Conservation (phyloP, 2,113 vertebrate species). For the Saccopteryx bilineata region DNA sequence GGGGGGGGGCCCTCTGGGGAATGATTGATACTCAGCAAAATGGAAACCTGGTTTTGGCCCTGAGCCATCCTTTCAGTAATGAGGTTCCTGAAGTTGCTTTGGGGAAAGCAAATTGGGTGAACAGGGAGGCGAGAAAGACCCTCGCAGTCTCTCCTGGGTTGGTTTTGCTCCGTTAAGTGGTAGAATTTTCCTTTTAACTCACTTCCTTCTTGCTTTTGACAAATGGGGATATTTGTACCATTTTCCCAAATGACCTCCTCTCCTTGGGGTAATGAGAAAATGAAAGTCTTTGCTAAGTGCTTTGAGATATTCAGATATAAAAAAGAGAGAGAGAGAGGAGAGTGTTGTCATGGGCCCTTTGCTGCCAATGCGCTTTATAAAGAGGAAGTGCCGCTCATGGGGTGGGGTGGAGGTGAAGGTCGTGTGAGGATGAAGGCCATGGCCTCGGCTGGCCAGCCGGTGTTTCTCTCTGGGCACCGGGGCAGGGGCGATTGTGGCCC, state of each 20-base stretch:
- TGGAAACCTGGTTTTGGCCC: constrained; percentile 36
- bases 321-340: constrained; percentile 44
- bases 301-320: constrained; percentile 80
- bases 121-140: neutral
- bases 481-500: neutral
- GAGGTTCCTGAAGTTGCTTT: neutral
- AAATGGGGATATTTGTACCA: constrained; percentile 79
- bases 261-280: constrained; percentile 83
- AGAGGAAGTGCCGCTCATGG: constrained; percentile 62
- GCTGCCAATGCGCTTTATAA: constrained; percentile 59
- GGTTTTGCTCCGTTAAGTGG: constrained; percentile 62
- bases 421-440: neutral
- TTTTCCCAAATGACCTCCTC: constrained; percentile 82
- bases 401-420: constrained; percentile 64
- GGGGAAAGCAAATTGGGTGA: neutral
- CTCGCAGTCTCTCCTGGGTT: neutral
- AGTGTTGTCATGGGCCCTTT: constrained; percentile 62
- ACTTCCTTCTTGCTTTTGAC: constrained; percentile 77
- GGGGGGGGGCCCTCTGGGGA: neutral
- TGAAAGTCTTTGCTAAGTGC: constrained; percentile 83
- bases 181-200: constrained; percentile 74
- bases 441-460: neutral
- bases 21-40: neutral
- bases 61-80: neutral
- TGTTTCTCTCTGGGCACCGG: neutral